Base-by-base conservation (phyloP, 64 coral and sea anemone genomes). In the Montipora cactus region DNA sequence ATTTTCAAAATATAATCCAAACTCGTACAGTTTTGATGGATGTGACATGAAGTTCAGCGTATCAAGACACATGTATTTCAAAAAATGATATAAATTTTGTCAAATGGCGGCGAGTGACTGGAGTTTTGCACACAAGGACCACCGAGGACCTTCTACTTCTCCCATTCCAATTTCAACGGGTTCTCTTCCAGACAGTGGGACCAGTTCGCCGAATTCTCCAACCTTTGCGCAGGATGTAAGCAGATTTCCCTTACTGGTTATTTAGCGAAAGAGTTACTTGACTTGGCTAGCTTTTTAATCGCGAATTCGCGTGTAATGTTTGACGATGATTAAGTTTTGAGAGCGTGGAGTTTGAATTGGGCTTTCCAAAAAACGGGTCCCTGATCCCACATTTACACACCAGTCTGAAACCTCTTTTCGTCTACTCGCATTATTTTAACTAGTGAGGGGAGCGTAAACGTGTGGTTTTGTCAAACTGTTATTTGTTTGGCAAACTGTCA, bases 171-270 rank as follows among this genome's bases (percentile, higher is more conserved):
- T 83, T 18, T 84, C 92, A 18, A 92, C 69, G 16, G 83, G 87
- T 23, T 95, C 96, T 5, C 89, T 93, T 49, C 88, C 81, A 46
- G 96, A 95, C 73, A 97, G 96, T 69, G 96, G 96, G 74, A 94
- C 91, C 37, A 97, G 89, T 79, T 97, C 96, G 13, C 93, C 96
- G 53, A 88, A 94, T 45, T 88, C 75, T 16, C 73, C 66, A 13
- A 78, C 20, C 57, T 80, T 85, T 14, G 93, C 96, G 50, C 93
- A 94, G 59, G 91, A 97, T 88, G 96, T 97, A 95, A 95, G 95
- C 76, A 15, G 7, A 16, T 61, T 59, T 59, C 6, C 13, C 20
- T 77, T 8, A 16, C 15, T 57, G 59, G 20, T 25, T 55, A 4
- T 76, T 55, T 23, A 6, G n/a, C 4, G 2, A 22, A 74, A 90